A percentile compares a stretch with the other conserved stretches of the same genome.
Conservation (phyloP, 37 sponge, comb jelly and placozoan genomes). For the Spongia lamella region DNA sequence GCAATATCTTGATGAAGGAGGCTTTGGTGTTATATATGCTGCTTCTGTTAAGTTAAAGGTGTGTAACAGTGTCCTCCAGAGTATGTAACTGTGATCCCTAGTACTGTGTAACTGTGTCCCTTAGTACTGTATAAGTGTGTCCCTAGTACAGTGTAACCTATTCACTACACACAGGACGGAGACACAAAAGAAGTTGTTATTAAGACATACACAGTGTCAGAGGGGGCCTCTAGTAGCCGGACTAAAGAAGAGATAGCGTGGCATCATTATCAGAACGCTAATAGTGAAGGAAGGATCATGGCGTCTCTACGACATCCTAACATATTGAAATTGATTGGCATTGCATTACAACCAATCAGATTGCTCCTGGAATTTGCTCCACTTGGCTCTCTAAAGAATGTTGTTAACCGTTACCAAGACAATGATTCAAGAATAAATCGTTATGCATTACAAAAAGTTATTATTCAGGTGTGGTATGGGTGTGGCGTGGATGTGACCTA, state of each 20-base stretch:
- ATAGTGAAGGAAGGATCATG: conserved; percentile 74
- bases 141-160: neutral
- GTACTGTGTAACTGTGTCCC: neutral
- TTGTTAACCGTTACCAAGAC: conserved; percentile 30
- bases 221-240: too few relatives aligned
- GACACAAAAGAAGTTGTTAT: neutral
- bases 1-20: conserved; percentile 68
- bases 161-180: neutral
- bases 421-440: conserved; percentile 27
- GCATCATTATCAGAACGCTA: conserved; percentile 69
- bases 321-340: conserved; percentile 61
- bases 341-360: conserved; percentile 65
- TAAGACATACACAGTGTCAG: neutral
- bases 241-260: conserved; percentile 28
- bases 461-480: conserved; percentile 57
- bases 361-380: conserved; percentile 78
- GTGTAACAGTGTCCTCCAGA: conserved; percentile 9
- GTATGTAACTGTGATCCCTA: neutral
- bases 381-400: conserved; percentile 62
- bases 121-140: neutral
- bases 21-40: conserved; percentile 67
- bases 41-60: conserved; percentile 33
- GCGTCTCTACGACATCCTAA: conserved; percentile 60
- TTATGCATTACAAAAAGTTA: conserved; percentile 34
- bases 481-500: neutral